A percentile compares a stretch with the other conserved stretches of the same genome.
Evolutionary conservation across 2,113 vertebrate genomes (phyloP).

Genomic region (Dipodomys spectabilis): DNA sequence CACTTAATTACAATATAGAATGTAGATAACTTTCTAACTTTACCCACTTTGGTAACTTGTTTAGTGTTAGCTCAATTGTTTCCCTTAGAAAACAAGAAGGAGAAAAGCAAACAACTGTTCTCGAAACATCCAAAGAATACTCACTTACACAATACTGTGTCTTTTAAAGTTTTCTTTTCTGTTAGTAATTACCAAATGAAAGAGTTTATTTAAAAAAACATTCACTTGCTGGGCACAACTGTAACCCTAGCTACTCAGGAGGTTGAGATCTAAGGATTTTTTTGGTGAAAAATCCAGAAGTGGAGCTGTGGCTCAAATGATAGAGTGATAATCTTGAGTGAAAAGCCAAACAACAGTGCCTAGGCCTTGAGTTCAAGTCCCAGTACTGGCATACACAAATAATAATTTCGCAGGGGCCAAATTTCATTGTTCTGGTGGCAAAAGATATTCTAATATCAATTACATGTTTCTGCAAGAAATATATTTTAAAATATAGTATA

Average conservation of each 20-base stretch:
- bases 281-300: too few species aligned
- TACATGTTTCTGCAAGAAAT: background rate
- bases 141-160: background rate
- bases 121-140: background rate
- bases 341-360: too few species aligned
- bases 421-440: background rate
- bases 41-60: background rate
- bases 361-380: too few species aligned
- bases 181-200: constrained; percentile 34
- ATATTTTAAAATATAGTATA: background rate
- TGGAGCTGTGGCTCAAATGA: too few species aligned
- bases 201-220: background rate
- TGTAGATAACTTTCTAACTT: background rate
- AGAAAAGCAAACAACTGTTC: constrained; percentile 15
- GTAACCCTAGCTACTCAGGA: too few species aligned
- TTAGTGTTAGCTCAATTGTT: background rate
- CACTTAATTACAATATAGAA: background rate
- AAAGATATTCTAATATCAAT: background rate
- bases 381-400: too few species aligned
- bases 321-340: too few species aligned
- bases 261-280: too few species aligned
- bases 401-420: background rate
- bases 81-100: background rate
- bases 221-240: too few species aligned
- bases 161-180: background rate